Conservation (phyloP, 30 jellyfish, hydroid and myxozoan genomes). For the Chrysaora quinquecirrha region DNA sequence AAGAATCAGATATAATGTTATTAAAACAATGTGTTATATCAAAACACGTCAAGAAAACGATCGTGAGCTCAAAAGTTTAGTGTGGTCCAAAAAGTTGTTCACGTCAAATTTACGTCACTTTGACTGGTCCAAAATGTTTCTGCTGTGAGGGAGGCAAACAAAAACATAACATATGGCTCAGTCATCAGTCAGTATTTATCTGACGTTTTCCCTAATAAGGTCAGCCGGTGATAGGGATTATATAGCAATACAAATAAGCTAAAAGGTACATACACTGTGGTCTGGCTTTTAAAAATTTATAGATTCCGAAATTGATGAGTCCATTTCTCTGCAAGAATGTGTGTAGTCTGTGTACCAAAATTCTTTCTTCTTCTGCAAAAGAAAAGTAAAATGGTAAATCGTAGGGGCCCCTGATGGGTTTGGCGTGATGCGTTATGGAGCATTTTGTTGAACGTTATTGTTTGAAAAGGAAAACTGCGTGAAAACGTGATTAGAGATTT, state of each 20-base stretch:
- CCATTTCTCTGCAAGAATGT: constrained; percentile 94
- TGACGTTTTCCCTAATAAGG: background rate
- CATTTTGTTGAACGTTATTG: background rate
- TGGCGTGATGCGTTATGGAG: background rate
- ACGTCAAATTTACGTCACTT: background rate
- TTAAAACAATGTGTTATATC: background rate
- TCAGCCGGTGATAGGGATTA: background rate
- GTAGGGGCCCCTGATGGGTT: background rate
- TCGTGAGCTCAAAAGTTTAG: background rate
- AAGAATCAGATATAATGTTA: background rate
- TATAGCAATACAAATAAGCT: background rate
- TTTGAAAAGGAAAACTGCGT: background rate
- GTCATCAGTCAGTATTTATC: too few species aligned
- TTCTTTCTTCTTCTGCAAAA: constrained; percentile 47
- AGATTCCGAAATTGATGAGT: constrained; percentile 94
- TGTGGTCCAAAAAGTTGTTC: background rate
- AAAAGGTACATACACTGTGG: constrained; percentile 74
- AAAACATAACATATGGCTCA: background rate
- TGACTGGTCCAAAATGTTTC: background rate
- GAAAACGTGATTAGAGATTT: too few species aligned
- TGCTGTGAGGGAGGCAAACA: background rate
- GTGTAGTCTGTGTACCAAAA: constrained; percentile 75
- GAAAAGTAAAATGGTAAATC: background rate
- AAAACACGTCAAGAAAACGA: background rate
- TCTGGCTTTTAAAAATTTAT: constrained; percentile 70